phyloP scores from a whole-genome alignment of 2,888 invertebrate genomes.

The Drosophila pseudotakahashii region DNA sequence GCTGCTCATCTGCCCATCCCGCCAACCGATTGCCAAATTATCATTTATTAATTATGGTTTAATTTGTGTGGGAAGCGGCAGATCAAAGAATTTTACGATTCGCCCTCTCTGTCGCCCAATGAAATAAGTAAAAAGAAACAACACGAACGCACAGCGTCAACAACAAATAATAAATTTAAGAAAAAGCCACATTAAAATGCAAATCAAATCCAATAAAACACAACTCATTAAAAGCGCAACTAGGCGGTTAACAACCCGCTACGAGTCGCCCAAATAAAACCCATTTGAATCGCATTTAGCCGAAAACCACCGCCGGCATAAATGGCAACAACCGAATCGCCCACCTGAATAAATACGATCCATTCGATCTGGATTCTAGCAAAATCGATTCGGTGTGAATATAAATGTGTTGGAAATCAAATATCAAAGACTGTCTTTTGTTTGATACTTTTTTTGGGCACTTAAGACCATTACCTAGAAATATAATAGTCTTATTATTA shows the following conservation, averaged over 20 bases:
- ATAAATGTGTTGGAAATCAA: neutral
- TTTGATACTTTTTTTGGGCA: no score
- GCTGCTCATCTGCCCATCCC: neutral
- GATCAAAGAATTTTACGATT: slow-evolving; percentile 33
- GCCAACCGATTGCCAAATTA: slow-evolving; percentile 44
- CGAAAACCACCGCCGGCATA: slow-evolving; percentile 10
- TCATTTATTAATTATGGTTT: slow-evolving; percentile 75
- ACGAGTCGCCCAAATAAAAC: slow-evolving; percentile 10
- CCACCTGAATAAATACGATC: slow-evolving; percentile 12
- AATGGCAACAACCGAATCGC: slow-evolving; percentile 20
- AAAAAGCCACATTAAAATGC: slow-evolving; percentile 61
- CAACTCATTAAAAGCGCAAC: slow-evolving; percentile 75
- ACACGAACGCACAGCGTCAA: slow-evolving; percentile 19
- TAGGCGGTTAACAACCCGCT: slow-evolving; percentile 56
- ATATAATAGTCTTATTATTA: no score
- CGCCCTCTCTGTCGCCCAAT: neutral
- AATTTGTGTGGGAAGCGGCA: slow-evolving; percentile 76
- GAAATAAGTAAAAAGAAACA: slow-evolving; percentile 28
- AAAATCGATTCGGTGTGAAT: neutral
- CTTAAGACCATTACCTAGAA: neutral
- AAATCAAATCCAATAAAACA: slow-evolving; percentile 72
- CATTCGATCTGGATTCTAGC: neutral
- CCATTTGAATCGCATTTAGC: slow-evolving; percentile 16
- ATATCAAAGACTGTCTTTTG: neutral
- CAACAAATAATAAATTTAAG: slow-evolving; percentile 67